Base-by-base conservation (phyloP, 2,888 invertebrate genomes). In the Merodon equestris region DNA sequence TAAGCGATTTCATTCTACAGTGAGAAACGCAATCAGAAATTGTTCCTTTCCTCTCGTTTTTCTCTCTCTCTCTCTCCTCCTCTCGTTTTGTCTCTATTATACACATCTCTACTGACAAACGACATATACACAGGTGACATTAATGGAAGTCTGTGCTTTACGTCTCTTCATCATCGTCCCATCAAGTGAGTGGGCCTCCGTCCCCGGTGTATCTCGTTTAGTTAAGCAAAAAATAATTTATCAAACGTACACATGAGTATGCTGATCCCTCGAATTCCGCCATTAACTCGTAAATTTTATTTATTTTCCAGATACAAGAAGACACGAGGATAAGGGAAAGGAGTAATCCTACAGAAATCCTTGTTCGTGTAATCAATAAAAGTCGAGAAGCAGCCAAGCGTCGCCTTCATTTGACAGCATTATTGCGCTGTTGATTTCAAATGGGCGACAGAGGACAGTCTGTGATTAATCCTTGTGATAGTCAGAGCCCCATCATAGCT, bases 391-490 rank as follows among this genome's bases (percentile, higher is more conserved):
- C 12, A 10, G 10, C n/a, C 13, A 44, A 54, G 15, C 34, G 38
- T 44, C 34, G 18, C 15, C 13, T 14, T 51, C 27, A n/a, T 13
- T 9, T 15, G 9, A 10, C 3, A 40, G 40, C 36, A 54, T 48
- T 56, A 19, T 9, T 60, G 66, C 56, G 44, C 61, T 42, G 72
- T 57, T 42, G 53, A 54, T 57, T 64, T 47, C 73, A 79, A 79
- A 79, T 73, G 73, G 64, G 68, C 54, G 79, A 79, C 48, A 54
- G 73, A 10, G 79, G 68, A 70, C 68, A 79, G 18, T 74, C 79
- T 72, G 64, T 70, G 68, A 79, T 68, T 58, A 64, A 56, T 64
- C 36, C 58, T 50, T 53, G 58, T 14, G 70, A 76, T 64, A 60
- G 64, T 64, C 64, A 61, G 53, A 34, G 38, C 47, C 17, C 61